phyloP scores from a whole-genome alignment of 2,113 vertebrate species.

The Muntiacus reevesi region DNA sequence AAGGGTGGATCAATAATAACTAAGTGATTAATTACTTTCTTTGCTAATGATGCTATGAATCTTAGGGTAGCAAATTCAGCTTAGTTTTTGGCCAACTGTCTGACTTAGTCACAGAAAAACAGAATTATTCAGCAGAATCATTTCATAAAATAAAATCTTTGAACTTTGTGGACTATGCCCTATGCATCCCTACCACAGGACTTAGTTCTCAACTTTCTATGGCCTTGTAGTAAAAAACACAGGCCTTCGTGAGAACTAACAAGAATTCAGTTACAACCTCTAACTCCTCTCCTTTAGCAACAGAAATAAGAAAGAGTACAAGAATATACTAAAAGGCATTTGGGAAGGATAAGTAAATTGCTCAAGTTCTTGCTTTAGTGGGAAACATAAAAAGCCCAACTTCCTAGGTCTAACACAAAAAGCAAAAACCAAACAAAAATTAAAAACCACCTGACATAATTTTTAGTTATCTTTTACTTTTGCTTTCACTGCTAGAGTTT shows the following conservation, averaged over 20 bases:
- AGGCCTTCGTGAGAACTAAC: background rate
- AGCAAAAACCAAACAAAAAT: background rate
- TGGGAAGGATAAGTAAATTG: background rate
- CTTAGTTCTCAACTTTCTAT: background rate
- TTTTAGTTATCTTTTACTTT: constrained; percentile 42
- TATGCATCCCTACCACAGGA: background rate
- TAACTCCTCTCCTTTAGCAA: background rate
- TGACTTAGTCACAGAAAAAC: background rate
- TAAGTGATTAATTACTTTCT: background rate
- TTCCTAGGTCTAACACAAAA: constrained; percentile 33
- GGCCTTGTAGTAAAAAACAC: background rate
- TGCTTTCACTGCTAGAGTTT: constrained; percentile 20
- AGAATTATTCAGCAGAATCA: background rate
- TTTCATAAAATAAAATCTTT: constrained; percentile 19
- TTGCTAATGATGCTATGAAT: background rate
- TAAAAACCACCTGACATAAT: background rate
- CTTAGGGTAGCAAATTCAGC: background rate
- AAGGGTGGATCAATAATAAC: constrained; percentile 7
- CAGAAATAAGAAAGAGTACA: background rate
- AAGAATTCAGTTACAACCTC: background rate
- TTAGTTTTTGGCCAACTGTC: background rate
- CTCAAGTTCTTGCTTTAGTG: background rate
- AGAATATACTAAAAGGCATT: background rate
- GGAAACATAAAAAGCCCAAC: background rate
- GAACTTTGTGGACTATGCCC: background rate